Conservation (phyloP, 2,888 invertebrate species). For the Hypsopygia costalis region DNA sequence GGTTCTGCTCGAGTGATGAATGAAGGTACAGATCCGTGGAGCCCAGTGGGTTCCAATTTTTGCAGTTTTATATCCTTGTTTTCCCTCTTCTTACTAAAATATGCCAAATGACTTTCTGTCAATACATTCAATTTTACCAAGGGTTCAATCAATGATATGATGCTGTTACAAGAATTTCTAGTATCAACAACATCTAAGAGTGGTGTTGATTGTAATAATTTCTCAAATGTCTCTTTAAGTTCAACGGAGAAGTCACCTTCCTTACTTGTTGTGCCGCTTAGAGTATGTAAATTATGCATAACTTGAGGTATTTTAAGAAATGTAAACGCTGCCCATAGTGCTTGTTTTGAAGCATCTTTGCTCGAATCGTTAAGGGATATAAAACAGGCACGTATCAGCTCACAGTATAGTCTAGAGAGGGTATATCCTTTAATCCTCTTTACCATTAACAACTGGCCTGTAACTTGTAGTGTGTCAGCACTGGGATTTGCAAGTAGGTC, state of each 20-base stretch:
- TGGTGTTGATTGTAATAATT: conserved; percentile 91
- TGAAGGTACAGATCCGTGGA: conserved; percentile 87
- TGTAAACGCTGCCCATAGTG: conserved; percentile 96
- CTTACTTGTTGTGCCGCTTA: conserved; percentile 77
- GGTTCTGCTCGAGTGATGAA: conserved; percentile 93
- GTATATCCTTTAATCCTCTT: conserved; percentile 91
- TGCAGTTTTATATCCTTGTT: conserved; percentile 82
- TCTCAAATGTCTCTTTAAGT: conserved; percentile 90
- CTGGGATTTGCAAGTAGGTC: conserved; percentile 93
- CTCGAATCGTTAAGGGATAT: conserved; percentile 94
- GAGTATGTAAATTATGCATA: conserved; percentile 84
- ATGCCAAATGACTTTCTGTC: conserved; percentile 87
- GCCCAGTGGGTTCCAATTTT: conserved; percentile 84
- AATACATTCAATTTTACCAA: conserved; percentile 89
- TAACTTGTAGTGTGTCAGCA: conserved; percentile 89
- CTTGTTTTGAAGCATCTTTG: conserved; percentile 88
- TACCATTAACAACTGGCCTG: conserved; percentile 90
- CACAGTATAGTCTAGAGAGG: conserved; percentile 91
- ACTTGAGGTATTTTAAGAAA: conserved; percentile 94
- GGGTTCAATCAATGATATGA: conserved; percentile 91
- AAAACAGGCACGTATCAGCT: conserved; percentile 93
- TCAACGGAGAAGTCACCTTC: conserved; percentile 86
- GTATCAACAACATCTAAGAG: conserved; percentile 94
- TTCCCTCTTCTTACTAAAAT: conserved; percentile 83
- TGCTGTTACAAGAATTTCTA: conserved; percentile 92